Evolutionary conservation across 2,113 vertebrate genomes (phyloP).

Genomic region (Tursiops truncatus): DNA sequence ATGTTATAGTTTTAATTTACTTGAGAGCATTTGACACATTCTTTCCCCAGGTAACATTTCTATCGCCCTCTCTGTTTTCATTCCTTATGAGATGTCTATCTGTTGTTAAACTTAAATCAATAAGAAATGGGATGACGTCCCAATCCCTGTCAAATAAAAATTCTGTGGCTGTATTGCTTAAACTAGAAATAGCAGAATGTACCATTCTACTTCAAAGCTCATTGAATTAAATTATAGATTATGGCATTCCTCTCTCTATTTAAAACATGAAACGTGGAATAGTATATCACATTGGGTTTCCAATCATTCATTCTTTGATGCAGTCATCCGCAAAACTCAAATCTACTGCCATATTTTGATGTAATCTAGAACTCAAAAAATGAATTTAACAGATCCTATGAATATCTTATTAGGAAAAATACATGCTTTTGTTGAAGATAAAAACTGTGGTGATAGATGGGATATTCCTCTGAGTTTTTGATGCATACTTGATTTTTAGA

Average conservation of each 20-base stretch:
- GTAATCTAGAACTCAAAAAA: conserved; percentile 45
- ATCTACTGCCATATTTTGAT: not conserved
- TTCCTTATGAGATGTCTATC: not conserved
- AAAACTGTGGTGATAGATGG: conserved; percentile 13
- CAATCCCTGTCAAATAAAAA: conserved; percentile 13
- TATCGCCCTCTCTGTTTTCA: not conserved
- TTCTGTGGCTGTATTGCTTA: not conserved
- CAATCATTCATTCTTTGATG: conserved; percentile 1
- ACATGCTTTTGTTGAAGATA: conserved; percentile 31
- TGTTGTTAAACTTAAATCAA: conserved; percentile 45
- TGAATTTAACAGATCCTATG: not conserved
- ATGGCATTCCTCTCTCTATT: not conserved
- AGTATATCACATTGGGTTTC: conserved; percentile 18
- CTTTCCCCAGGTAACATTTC: not conserved
- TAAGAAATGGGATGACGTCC: conserved; percentile 25
- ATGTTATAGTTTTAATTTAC: not conserved
- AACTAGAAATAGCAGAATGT: conserved; percentile 26
- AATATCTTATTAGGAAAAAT: conserved; percentile 29
- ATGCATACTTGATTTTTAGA: conserved; percentile 7
- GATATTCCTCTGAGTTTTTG: not conserved
- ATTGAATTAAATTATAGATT: conserved; percentile 54
- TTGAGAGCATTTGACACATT: conserved; percentile 32
- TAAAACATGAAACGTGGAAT: conserved; percentile 38
- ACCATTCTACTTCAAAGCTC: conserved; percentile 37
- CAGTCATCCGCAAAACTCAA: conserved; percentile 1